Percentiles rank a stretch among this genome's conserved stretches.
Evolutionary conservation across 2,113 vertebrate species (phyloP).

Genomic region (Aythya baeri): DNA sequence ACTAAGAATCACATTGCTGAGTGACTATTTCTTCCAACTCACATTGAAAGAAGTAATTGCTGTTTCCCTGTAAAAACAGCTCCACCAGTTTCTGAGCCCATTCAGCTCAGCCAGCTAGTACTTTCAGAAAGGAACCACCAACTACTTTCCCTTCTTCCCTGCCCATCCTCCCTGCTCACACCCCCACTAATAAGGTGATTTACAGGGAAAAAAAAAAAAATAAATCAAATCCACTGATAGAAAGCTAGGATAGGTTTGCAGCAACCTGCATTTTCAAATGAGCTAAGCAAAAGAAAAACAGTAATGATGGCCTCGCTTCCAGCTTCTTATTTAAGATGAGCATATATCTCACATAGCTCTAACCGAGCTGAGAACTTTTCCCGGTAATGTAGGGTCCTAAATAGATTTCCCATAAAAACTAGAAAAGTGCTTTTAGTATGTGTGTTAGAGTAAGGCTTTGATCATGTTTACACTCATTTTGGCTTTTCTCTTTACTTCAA

Average conservation of each 20-base stretch:
- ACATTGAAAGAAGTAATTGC: conserved; percentile 12
- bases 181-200: not conserved
- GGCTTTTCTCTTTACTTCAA: conserved; percentile 25
- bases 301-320: not conserved
- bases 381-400: not conserved
- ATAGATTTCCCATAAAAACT: conserved; percentile 37
- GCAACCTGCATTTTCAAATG: not conserved
- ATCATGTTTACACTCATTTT: conserved; percentile 21
- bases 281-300: not conserved
- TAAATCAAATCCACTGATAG: not conserved
- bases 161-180: not conserved
- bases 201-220: no score
- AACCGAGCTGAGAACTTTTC: not conserved
- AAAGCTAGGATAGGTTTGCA: not conserved
- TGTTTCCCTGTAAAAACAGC: not conserved
- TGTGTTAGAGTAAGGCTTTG: conserved; percentile 9
- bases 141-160: not conserved
- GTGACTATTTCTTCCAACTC: not conserved
- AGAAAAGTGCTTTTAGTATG: not conserved
- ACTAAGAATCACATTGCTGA: conserved; percentile 62
- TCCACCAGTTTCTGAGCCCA: not conserved
- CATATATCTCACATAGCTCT: not conserved
- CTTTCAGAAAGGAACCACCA: not conserved
- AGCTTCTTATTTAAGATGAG: not conserved
- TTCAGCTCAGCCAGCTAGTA: not conserved